Evolutionary conservation across 2,888 invertebrate species (phyloP).

Genomic region (Pteria penguin): DNA sequence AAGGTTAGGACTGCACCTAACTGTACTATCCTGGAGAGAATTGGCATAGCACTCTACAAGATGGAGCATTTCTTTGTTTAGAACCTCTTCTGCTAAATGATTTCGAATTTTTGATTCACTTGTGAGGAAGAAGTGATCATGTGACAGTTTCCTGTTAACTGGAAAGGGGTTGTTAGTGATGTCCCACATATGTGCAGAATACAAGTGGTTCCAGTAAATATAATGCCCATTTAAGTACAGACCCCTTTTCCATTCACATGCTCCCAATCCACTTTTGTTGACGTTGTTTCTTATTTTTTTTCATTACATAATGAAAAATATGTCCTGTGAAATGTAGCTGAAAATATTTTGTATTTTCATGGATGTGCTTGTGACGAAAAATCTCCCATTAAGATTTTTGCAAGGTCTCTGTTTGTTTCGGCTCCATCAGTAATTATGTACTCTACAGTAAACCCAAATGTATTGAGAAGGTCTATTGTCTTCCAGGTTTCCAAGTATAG

Average conservation of each 20-base stretch:
- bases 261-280: constrained; percentile 5
- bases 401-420: constrained; percentile 30
- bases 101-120: constrained; percentile 29
- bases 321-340: background rate
- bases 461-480: constrained; percentile 4
- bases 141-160: constrained; percentile 22
- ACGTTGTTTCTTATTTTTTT: constrained; percentile 34
- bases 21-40: background rate
- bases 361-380: background rate
- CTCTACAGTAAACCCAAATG: constrained; percentile 18
- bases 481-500: constrained; percentile 17
- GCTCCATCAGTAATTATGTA: constrained; percentile 32
- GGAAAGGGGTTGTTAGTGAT: constrained; percentile 17
- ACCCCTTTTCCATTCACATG: background rate
- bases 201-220: constrained; percentile 32
- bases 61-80: constrained; percentile 31
- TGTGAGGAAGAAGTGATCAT: constrained; percentile 18
- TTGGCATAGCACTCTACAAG: background rate
- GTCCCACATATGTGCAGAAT: constrained; percentile 32
- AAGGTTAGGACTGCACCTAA: too few relatives aligned
- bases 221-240: background rate
- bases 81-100: constrained; percentile 20
- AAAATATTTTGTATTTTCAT: constrained; percentile 26
- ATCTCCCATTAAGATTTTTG: constrained; percentile 16
- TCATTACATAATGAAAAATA: constrained; percentile 37